Evolutionary conservation across 1,140 invertebrate species (phyloP).

Genomic region (Drosophila miranda): DNA sequence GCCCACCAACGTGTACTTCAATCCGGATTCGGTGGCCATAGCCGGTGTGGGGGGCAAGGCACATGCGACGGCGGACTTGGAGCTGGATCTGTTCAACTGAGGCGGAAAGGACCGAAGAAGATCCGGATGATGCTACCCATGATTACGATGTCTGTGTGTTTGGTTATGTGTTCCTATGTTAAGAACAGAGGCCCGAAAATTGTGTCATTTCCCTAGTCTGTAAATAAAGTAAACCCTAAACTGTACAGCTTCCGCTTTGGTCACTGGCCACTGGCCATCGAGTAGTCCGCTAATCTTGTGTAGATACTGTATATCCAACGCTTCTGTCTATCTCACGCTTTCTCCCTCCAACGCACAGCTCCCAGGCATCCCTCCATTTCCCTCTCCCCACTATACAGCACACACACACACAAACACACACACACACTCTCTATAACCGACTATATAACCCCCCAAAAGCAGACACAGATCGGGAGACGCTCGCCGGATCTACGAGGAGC

Average conservation of each 20-base stretch:
- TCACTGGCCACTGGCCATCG: constrained; percentile 5
- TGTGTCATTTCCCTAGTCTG: constrained; percentile 50
- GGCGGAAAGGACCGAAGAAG: background rate
- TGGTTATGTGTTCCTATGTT: constrained; percentile 53
- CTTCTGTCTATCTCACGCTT: constrained; percentile 26
- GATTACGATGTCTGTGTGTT: too few species aligned
- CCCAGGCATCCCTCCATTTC: constrained; percentile 11
- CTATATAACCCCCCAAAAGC: constrained; percentile 62
- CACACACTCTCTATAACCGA: constrained; percentile 43
- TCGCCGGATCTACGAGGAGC: constrained; percentile 61
- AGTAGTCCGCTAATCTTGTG: constrained; percentile 45
- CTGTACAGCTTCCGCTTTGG: constrained; percentile 27
- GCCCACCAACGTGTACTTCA: constrained; percentile 84
- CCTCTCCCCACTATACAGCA: background rate
- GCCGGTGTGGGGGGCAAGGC: constrained; percentile 88
- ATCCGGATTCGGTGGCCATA: constrained; percentile 87
- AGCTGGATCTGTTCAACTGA: constrained; percentile 82
- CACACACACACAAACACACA: constrained; percentile 32
- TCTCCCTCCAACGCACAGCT: constrained; percentile 8
- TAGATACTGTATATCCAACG: constrained; percentile 36
- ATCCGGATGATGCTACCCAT: background rate
- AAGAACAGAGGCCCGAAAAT: constrained; percentile 34
- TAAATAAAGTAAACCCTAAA: constrained; percentile 70
- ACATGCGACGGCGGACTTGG: constrained; percentile 86
- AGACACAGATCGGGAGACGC: constrained; percentile 65